Evolutionary conservation across 37 sponge, comb jelly and placozoan species (phyloP), one percentile per base, ranked within the genome.

Genomic region (Mnemiopsis leidyi): DNA sequence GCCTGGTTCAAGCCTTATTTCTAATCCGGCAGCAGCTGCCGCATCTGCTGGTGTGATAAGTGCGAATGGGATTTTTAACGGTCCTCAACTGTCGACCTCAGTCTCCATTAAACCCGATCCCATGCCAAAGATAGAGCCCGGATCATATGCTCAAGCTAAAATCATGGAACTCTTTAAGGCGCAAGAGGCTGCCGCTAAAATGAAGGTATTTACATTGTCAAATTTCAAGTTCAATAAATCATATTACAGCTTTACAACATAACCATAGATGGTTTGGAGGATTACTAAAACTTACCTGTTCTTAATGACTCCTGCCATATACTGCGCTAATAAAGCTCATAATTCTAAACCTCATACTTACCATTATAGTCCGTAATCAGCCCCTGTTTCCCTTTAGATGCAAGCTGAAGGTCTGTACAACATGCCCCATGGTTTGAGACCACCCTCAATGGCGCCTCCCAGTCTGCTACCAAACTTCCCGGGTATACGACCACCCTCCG

Each of bases 111-210:
- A 40, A 26, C 90, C 39, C 26, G 90, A 40, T 13, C 32, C 90
- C 0, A 40, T 40, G n/a, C 25, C 90, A 0, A 85, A 85, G 29
- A 40, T 40, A 85, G 90, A 85, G 23, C 90, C 90, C 0, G 36
- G 61, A 13, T 26, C 79, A 1, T 33, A 32, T n/a, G 61, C 90
- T 13, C 90, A 85, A 26, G 90, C 90, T 23, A 85, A 85, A 28
- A 23, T 85, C 0, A 26, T 85, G 90, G 90, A 85, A 26, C 40
- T 85, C 28, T 39, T 85, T 13, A 35, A 85, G 90, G 48, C 38
- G 29, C 90, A 85, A 25, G 90, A 85, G 29, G 90, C 90, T 23
- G 90, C 90, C 23, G 90, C 90, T 39, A 85, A 39, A 85, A 23
- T 36, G 29, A 38, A 85, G 61, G 79, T 77, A 34, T n/a, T n/a